Percentiles rank a stretch among this genome's conserved stretches.
Conservation (phyloP, 2,888 invertebrate species). For the Crocallis elinguaria region DNA sequence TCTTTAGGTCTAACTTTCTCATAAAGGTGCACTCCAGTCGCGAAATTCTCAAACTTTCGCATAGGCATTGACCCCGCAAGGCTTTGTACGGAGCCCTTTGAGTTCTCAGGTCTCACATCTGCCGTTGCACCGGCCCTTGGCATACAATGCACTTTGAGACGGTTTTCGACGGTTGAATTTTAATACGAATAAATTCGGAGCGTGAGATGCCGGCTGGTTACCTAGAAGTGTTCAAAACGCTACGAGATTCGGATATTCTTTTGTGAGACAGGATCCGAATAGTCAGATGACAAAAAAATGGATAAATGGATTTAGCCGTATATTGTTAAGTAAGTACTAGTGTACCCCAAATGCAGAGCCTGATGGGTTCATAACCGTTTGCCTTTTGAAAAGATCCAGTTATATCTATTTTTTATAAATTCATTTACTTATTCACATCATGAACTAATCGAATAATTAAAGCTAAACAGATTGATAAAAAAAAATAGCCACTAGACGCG, state of each 20-base stretch:
- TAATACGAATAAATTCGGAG: conserved; percentile 44
- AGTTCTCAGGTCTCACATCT: conserved; percentile 64
- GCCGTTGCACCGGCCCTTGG: conserved; percentile 58
- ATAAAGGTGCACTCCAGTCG: conserved; percentile 20
- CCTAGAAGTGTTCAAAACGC: background rate
- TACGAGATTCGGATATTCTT: background rate
- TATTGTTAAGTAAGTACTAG: too few species aligned
- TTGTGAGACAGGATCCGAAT: background rate
- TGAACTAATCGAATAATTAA: too few species aligned
- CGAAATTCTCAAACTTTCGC: conserved; percentile 27
- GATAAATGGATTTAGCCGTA: too few species aligned
- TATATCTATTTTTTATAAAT: too few species aligned
- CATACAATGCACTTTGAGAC: conserved; percentile 55
- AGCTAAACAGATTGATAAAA: too few species aligned
- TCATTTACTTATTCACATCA: too few species aligned
- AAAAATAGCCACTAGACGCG: too few species aligned
- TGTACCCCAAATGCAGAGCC: too few species aligned
- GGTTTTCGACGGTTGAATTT: conserved; percentile 56
- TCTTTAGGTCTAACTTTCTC: conserved; percentile 5
- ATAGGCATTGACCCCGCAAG: conserved; percentile 43
- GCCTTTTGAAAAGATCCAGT: too few species aligned
- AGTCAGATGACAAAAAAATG: too few species aligned
- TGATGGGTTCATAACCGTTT: too few species aligned
- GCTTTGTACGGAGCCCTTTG: conserved; percentile 21
- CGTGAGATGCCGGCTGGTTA: conserved; percentile 34